A percentile compares a stretch with the other conserved stretches of the same genome.
Conservation (phyloP, 2,888 invertebrate genomes). For the Druceiella hillmani region DNA sequence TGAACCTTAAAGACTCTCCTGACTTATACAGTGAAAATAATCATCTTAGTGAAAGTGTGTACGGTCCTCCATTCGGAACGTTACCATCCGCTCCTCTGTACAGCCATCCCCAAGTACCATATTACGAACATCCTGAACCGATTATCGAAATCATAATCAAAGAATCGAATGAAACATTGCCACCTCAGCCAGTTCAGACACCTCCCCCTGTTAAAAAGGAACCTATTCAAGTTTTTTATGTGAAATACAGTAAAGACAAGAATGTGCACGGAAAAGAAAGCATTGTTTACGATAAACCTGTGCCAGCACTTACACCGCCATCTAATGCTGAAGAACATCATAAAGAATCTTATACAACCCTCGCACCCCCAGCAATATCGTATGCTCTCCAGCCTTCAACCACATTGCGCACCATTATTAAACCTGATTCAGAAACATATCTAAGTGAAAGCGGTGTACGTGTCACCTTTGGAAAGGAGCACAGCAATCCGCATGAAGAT, state of each 20-base stretch:
- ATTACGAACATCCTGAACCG: slow-evolving; percentile 77
- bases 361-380: slow-evolving; percentile 42
- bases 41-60: slow-evolving; percentile 40
- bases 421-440: slow-evolving; percentile 80
- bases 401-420: slow-evolving; percentile 76
- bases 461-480: slow-evolving; percentile 73
- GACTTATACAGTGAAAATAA: slow-evolving; percentile 37
- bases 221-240: slow-evolving; percentile 86
- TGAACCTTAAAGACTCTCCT: slow-evolving; percentile 33
- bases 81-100: slow-evolving; percentile 47
- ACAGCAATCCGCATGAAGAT: slow-evolving; percentile 37
- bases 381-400: slow-evolving; percentile 61
- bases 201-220: slow-evolving; percentile 61
- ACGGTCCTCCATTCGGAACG: slow-evolving; percentile 44
- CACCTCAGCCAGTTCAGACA: slow-evolving; percentile 53
- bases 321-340: slow-evolving; percentile 59
- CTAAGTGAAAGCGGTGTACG: slow-evolving; percentile 77
- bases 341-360: slow-evolving; percentile 52
- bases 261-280: slow-evolving; percentile 63
- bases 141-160: slow-evolving; percentile 91
- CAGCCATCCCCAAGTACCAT: slow-evolving; percentile 43
- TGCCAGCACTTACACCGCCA: slow-evolving; percentile 71
- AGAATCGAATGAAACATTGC: slow-evolving; percentile 78
- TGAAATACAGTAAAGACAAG: slow-evolving; percentile 83
- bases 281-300: slow-evolving; percentile 73